Conservation (phyloP, 2,797 vertebrate species). For the Dryobates pubescens region DNA sequence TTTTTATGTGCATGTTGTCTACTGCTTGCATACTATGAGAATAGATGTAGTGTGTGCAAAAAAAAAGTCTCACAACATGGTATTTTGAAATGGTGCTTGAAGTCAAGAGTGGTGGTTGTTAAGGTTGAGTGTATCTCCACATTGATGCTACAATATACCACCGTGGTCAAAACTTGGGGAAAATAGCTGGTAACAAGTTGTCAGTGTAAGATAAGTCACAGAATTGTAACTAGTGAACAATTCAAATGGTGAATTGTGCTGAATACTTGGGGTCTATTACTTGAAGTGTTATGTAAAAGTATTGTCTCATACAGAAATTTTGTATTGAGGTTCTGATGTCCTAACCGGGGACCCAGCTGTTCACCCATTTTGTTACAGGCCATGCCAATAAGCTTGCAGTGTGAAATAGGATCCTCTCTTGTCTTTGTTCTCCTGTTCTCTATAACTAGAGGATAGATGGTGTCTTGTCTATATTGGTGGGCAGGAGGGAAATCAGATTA, state of each 20-base stretch:
- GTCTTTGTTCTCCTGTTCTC: neutral
- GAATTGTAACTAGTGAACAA: neutral
- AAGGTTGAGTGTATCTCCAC: neutral
- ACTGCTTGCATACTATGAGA: accelerated
- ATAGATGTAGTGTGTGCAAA: neutral
- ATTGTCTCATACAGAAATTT: neutral
- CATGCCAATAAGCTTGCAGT: neutral
- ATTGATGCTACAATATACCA: accelerated
- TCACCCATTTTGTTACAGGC: neutral
- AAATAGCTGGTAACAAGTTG: neutral
- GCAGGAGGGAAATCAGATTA: neutral
- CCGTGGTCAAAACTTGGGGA: accelerated
- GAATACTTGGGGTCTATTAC: neutral
- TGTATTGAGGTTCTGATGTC: neutral
- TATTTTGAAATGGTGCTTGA: neutral
- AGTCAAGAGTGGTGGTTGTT: neutral
- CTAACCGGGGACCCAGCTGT: neutral
- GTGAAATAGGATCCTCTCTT: neutral
- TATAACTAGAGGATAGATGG: neutral
- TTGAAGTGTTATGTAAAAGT: neutral
- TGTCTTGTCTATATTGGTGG: neutral
- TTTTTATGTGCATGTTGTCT: neutral
- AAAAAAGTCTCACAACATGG: neutral
- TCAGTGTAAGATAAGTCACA: neutral
- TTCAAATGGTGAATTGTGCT: neutral